Evolutionary conservation across 2,888 invertebrate species (phyloP).

Genomic region (Pandemis heparana): DNA sequence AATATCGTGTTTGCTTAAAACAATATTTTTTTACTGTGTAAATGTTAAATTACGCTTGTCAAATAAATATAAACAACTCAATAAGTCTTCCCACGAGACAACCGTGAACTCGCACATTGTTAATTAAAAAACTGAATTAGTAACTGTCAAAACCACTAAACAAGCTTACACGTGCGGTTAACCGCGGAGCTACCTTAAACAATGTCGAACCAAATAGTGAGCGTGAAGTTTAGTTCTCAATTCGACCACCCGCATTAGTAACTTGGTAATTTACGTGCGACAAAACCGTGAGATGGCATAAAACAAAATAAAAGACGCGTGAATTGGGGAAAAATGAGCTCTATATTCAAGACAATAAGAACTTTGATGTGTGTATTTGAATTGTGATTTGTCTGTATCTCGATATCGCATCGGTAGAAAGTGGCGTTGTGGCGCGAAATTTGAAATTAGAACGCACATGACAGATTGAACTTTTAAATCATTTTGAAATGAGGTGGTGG

Average conservation of each 20-base stretch:
- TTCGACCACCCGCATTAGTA: background rate
- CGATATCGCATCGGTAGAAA: conserved; percentile 18
- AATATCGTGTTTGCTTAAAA: no score
- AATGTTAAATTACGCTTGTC: conserved; percentile 1
- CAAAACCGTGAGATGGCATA: conserved; percentile 1
- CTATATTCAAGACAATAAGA: background rate
- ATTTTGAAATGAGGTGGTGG: background rate
- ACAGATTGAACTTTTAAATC: conserved; percentile 10
- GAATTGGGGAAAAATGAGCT: background rate
- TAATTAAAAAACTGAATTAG: conserved; percentile 6
- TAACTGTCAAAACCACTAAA: background rate
- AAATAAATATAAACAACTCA: conserved; percentile 2
- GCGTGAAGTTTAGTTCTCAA: background rate
- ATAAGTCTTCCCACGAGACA: conserved; percentile 5
- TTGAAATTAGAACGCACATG: conserved; percentile 11
- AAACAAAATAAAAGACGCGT: background rate
- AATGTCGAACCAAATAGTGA: background rate
- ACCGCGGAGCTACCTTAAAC: background rate
- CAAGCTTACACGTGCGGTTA: background rate
- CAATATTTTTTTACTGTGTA: background rate
- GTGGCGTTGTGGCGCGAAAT: conserved; percentile 9
- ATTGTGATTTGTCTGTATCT: background rate
- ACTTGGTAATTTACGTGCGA: conserved; percentile 4
- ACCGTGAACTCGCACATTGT: conserved; percentile 3
- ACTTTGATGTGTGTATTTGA: background rate